Base-by-base conservation (phyloP, 2,888 invertebrate species). In the Volucella inanis region DNA sequence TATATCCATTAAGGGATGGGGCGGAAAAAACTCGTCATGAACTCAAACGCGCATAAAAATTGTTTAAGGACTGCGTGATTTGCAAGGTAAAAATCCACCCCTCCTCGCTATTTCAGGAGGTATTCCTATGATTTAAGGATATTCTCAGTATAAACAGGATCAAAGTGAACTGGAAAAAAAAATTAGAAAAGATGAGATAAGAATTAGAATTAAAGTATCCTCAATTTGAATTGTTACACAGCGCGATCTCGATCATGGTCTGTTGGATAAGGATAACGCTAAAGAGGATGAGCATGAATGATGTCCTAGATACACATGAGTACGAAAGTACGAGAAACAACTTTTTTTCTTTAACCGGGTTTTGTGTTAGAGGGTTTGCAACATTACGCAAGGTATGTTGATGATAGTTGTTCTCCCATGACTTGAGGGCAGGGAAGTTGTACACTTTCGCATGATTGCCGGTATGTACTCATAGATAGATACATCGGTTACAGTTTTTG, bases 141-240 rank as follows among this genome's bases (percentile, higher is more conserved):
- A 80, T 43, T 64, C 59, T 50, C 18, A 65, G 38, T 59, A 18
- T 41, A 74, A 84, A 84, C 83, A 84, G 75, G 83, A 84, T 84
- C 79, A 79, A 70, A 84, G 59, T 38, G 22, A 67, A 14, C 31
- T 41, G 39, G 3, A 39, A 18, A 45, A 68, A 22, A 62, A 77
- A 72, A 61, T 12, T 9, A 22, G 12, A 50, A 54, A 70, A 84
- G 79, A 84, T 84, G 80, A 84, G 84, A 84, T 84, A 84, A 80
- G 84, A 84, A 84, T 84, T 84, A 80, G 84, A 79, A 79, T 80
- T 84, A 84, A 84, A 84, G 84, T 84, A 84, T 84, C 80, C 65
- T 84, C 75, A 65, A 71, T 71, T 75, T 80, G 75, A 84, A 84
- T 80, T 84, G 84, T 80, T 84, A 75, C 75, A 68, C 45, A 47